A percentile compares a stretch with the other conserved stretches of the same genome.
phyloP scores from a whole-genome alignment of 2,113 vertebrate genomes.

The Muntiacus reevesi region DNA sequence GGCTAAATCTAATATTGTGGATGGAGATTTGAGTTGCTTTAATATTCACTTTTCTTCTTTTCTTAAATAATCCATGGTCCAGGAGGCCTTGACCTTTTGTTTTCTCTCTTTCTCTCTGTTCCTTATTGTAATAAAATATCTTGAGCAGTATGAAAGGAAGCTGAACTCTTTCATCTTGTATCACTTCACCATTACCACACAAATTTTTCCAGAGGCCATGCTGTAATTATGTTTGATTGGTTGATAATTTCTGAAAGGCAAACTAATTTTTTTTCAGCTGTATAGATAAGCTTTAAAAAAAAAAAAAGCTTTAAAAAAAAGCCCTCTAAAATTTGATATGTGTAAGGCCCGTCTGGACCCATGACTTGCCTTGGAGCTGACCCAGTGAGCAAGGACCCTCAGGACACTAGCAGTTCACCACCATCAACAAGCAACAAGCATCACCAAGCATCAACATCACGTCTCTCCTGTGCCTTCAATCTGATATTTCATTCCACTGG shows the following conservation, averaged over 20 bases:
- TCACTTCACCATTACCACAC: background rate
- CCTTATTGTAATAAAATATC: background rate
- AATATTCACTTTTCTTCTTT: constrained; percentile 27
- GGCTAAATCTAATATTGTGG: background rate
- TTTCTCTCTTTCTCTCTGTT: background rate
- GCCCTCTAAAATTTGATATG: background rate
- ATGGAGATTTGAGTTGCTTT: background rate
- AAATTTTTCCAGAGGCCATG: background rate
- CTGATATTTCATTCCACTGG: background rate
- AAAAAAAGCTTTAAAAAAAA: background rate
- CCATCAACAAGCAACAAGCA: background rate
- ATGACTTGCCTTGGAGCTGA: background rate
- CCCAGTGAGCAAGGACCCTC: background rate
- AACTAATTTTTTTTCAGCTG: background rate
- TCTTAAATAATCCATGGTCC: background rate
- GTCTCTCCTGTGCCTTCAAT: background rate
- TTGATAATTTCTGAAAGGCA: constrained; percentile 1
- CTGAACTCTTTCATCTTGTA: background rate
- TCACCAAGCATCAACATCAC: background rate
- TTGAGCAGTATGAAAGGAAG: background rate
- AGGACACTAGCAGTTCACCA: background rate
- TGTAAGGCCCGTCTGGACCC: background rate
- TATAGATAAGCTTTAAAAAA: background rate
- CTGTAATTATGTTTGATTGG: background rate
- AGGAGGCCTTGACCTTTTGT: background rate